These are phyloP conservation scores for Mellivora capensis DNA, from an alignment of 2,113 vertebrate species.

Conservation along the genomic window DNA sequence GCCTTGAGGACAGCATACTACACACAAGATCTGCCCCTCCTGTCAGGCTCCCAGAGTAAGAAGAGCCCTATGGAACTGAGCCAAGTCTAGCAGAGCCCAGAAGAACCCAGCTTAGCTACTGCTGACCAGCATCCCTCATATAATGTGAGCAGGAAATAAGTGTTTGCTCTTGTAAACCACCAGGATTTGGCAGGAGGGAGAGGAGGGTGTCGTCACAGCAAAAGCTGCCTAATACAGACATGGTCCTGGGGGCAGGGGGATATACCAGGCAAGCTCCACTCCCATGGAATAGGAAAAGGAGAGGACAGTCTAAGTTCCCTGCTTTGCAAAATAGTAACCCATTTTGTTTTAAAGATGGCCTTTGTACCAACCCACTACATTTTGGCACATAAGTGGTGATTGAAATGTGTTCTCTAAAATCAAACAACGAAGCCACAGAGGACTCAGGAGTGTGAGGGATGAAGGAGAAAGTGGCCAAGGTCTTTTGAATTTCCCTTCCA, in stretches of 20 bases:
- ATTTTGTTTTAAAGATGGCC: neutral
- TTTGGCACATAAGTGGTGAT: constrained; percentile 18
- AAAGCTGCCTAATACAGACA: neutral
- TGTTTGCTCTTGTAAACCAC: neutral
- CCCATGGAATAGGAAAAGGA: neutral
- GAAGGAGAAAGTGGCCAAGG: neutral
- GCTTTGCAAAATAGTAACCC: constrained; percentile 8
- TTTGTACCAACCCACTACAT: neutral
- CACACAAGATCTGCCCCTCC: neutral
- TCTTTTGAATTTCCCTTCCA: neutral
- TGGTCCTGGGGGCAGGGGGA: neutral
- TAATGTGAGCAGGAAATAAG: neutral
- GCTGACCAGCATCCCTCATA: neutral
- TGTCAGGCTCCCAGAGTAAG: neutral
- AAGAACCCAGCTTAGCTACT: neutral
- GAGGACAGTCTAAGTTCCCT: neutral
- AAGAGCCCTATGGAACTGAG: neutral
- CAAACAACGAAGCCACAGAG: constrained; percentile 36
- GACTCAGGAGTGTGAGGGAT: neutral
- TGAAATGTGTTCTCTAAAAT: constrained; percentile 46
- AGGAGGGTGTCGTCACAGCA: neutral
- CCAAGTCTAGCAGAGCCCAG: neutral
- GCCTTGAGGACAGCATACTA: neutral
- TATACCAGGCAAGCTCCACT: neutral
- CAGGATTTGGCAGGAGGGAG: neutral